Evolutionary conservation across 30 jellyfish, hydroid and myxozoan genomes (phyloP), one percentile per base, ranked within the genome.

Genomic region (Phacellophora camtschatica): DNA sequence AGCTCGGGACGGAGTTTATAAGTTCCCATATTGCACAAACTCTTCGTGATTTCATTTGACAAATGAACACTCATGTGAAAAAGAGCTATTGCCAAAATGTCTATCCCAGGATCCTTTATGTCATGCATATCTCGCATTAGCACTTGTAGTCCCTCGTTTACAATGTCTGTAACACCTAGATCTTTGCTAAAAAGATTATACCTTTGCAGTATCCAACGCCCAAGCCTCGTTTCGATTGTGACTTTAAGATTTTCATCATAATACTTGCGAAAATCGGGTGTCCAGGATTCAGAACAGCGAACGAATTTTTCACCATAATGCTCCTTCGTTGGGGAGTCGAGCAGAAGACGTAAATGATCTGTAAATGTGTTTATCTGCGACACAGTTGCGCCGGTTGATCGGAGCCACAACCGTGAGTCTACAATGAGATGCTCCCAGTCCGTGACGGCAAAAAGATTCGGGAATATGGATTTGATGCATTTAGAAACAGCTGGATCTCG

Each of bases 181-280:
- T 77, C 88, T n/a, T 85, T 88, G 79, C 94, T 93, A 39, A 85
- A 90, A 74, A 90, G 61, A 49, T 82, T 77, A 81, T 83, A 90
- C 76, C 92, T 72, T 64, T 90, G 95, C 18, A 90, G 98, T 46
- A 83, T 76, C 98, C 98, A 90, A 39, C 96, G 82, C 39, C 98
- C 98, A 10, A 90, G 84, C 25, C 92, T 79, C 45, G 71, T 46
- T 46, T 82, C 96, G 65, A 90, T 66, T 9, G 90, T 81, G 16
- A 45, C 87, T 30, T 65, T 30, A 49, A 90, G 50, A 16, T 71
- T 79, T 56, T 90, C 88, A 70, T 74, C 75, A 57, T 71, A 90
- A 59, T 69, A 77, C 66, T 82, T 86, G 30, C 92, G 81, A 62
- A 90, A 90, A 11, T 82, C 89, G 20, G 65, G 28, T 35, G 95